phyloP scores from a whole-genome alignment of 1,140 invertebrate genomes.

The Ooceraea biroi region DNA sequence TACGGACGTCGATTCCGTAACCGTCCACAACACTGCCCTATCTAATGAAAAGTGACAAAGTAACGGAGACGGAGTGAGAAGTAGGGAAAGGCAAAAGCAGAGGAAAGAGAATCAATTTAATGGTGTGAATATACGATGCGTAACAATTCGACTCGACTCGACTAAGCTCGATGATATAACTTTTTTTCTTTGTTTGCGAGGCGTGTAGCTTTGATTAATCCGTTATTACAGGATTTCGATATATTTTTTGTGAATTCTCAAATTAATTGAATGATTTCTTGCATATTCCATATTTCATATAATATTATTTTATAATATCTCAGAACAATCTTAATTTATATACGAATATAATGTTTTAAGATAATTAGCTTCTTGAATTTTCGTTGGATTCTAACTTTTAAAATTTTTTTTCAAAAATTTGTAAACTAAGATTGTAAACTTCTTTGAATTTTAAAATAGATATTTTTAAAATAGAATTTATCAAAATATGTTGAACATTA shows the following conservation, averaged over 20 bases:
- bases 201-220: conserved; percentile 14
- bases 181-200: conserved; percentile 2
- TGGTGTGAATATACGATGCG: conserved; percentile 21
- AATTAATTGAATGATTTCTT: not conserved
- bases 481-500: not conserved
- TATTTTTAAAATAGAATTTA: not conserved
- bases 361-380: conserved; percentile 12
- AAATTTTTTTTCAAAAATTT: not conserved
- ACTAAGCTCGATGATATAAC: not conserved
- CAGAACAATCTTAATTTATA: not conserved
- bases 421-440: conserved; percentile 6
- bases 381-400: not conserved
- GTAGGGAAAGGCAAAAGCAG: not conserved
- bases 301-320: not conserved
- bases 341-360: not conserved
- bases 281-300: no score
- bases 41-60: conserved; percentile 73
- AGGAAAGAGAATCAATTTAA: conserved; percentile 27
- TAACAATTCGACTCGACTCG: conserved; percentile 42
- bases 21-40: conserved; percentile 85
- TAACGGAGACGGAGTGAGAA: conserved; percentile 28
- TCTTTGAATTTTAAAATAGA: not conserved
- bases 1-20: conserved; percentile 83
- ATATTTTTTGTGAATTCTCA: not conserved
- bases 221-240: conserved; percentile 28